Conservation (phyloP, 30 jellyfish, hydroid and myxozoan genomes). For the Phacellophora camtschatica region DNA sequence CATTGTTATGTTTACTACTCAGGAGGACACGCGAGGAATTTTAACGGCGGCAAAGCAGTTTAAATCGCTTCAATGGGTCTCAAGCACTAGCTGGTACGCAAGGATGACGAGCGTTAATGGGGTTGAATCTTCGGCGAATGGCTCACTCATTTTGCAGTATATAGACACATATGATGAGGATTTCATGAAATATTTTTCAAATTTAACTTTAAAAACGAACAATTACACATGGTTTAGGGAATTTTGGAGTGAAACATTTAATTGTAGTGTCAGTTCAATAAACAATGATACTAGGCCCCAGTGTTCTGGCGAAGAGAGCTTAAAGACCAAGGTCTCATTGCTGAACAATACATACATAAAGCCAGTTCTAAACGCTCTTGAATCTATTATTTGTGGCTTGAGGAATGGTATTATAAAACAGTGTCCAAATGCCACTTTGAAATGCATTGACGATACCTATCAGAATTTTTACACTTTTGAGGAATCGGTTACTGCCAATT, state of each 20-base stretch:
- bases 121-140: slow-evolving; percentile 46
- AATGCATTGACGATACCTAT: not conserved
- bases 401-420: not conserved
- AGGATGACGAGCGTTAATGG: slow-evolving; percentile 13
- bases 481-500: not conserved
- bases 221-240: slow-evolving; percentile 54
- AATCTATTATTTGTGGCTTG: slow-evolving; percentile 58
- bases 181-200: slow-evolving; percentile 26
- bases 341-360: slow-evolving; percentile 30
- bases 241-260: slow-evolving; percentile 75
- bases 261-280: slow-evolving; percentile 23
- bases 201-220: slow-evolving; percentile 24
- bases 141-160: slow-evolving; percentile 50
- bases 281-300: not conserved
- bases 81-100: slow-evolving; percentile 37
- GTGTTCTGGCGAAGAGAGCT: slow-evolving; percentile 56
- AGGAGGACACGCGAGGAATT: slow-evolving; percentile 59
- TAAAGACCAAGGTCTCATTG: not conserved
- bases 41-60: slow-evolving; percentile 37
- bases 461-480: not conserved
- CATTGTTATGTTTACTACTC: slow-evolving; percentile 55
- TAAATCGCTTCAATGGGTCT: slow-evolving; percentile 35
- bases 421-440: slow-evolving; percentile 2
- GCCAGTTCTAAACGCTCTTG: slow-evolving; percentile 64
- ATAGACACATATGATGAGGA: not conserved